Percentiles rank a stretch among this genome's conserved stretches.
Conservation (phyloP, 2,797 vertebrate species). For the Fistularia commersonii region DNA sequence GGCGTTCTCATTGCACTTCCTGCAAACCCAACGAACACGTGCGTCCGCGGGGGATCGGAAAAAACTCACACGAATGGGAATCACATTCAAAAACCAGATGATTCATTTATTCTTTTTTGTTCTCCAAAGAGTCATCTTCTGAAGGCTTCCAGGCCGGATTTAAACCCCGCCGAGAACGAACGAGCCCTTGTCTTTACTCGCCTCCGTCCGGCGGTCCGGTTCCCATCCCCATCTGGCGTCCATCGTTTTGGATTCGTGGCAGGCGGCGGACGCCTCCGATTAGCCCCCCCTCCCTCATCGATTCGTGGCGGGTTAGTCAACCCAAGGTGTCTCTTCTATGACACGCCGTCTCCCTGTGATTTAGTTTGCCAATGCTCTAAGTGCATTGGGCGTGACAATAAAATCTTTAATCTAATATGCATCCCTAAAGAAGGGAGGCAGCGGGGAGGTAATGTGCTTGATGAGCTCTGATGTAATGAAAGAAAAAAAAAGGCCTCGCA, state of each 20-base stretch:
- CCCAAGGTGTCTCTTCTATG: slow-evolving; percentile 73
- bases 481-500: slow-evolving; percentile 29
- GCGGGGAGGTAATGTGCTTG: slow-evolving; percentile 37
- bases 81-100: too few relatives aligned
- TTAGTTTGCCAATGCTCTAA: slow-evolving; percentile 72
- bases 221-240: slow-evolving; percentile 64
- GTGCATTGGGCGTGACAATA: slow-evolving; percentile 73
- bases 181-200: slow-evolving; percentile 59
- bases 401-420: slow-evolving; percentile 75
- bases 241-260: slow-evolving; percentile 76
- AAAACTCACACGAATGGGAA: too few relatives aligned
- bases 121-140: slow-evolving; percentile 4
- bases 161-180: slow-evolving; percentile 47
- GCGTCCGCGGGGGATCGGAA: too few relatives aligned
- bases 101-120: background rate
- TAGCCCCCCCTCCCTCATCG: slow-evolving; percentile 69
- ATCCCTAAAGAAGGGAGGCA: slow-evolving; percentile 58
- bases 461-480: slow-evolving; percentile 54
- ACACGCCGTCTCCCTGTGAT: slow-evolving; percentile 68
- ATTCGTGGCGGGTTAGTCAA: slow-evolving; percentile 74
- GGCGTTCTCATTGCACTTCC: too few relatives aligned
- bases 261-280: slow-evolving; percentile 76
- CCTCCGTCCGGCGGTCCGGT: slow-evolving; percentile 47
- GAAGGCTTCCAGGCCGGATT: background rate
- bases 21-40: too few relatives aligned